Evolutionary conservation across 2,113 vertebrate species (phyloP).

Genomic region (Sturnira hondurensis): DNA sequence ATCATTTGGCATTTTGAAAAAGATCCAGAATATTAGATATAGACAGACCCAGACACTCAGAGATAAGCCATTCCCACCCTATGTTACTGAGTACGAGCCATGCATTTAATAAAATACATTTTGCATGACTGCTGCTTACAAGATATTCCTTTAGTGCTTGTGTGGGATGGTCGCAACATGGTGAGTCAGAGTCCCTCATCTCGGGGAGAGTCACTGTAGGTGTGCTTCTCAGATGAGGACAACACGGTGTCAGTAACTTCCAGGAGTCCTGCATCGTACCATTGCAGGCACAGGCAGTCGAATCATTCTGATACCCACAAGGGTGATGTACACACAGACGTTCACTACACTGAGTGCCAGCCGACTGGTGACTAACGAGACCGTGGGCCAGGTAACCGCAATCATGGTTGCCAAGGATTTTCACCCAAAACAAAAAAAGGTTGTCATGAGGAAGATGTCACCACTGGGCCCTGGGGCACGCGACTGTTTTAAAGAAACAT

Average conservation of each 20-base stretch:
- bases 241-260: not conserved
- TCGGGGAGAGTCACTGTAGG: not conserved
- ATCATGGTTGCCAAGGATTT: constrained; percentile 8
- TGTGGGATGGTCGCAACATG: not conserved
- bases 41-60: not conserved
- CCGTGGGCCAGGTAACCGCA: not conserved
- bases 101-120: not conserved
- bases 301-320: constrained; percentile 31
- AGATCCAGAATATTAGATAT: not conserved
- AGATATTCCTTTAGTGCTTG: not conserved
- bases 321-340: not conserved
- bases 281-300: not conserved
- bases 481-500: not conserved
- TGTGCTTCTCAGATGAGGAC: not conserved
- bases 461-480: not conserved
- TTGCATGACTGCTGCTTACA: not conserved
- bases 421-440: not conserved
- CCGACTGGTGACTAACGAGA: not conserved
- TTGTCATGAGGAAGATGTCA: not conserved
- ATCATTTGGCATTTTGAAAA: constrained; percentile 14
- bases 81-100: not conserved
- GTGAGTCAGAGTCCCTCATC: not conserved
- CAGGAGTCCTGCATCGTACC: not conserved
- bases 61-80: not conserved
- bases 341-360: not conserved